Evolutionary conservation across 2,113 vertebrate species (phyloP).

Genomic region (Nettapus auritus): DNA sequence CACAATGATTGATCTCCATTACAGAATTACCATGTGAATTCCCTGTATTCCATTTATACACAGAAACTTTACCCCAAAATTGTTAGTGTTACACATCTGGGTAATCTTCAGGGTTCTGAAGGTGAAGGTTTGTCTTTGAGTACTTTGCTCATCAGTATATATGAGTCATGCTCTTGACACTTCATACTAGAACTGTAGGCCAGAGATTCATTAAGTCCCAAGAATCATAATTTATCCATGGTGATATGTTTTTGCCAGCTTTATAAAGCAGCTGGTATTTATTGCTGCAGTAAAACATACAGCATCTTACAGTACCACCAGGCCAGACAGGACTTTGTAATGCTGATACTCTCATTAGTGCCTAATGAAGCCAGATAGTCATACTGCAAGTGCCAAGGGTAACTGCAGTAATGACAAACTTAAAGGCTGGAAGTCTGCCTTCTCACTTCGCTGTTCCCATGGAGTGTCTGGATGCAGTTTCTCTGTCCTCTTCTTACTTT

Average conservation of each 20-base stretch:
- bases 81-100: background rate
- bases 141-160: background rate
- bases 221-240: background rate
- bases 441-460: background rate
- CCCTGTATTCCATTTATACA: background rate
- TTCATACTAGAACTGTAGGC: background rate
- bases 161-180: background rate
- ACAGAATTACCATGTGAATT: background rate
- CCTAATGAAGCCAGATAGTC: background rate
- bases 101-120: background rate
- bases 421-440: background rate
- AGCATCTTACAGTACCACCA: background rate
- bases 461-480: background rate
- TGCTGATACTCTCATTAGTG: background rate
- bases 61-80: background rate
- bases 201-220: background rate
- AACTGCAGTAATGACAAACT: background rate
- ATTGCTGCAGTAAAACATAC: background rate
- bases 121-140: background rate
- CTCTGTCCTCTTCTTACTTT: background rate
- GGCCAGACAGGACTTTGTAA: background rate
- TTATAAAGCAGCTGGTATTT: background rate
- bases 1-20: background rate
- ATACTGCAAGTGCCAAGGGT: background rate
- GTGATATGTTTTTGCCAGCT: background rate